phyloP scores from a whole-genome alignment of 2,888 invertebrate species.

The Iphiclides podalirius region DNA sequence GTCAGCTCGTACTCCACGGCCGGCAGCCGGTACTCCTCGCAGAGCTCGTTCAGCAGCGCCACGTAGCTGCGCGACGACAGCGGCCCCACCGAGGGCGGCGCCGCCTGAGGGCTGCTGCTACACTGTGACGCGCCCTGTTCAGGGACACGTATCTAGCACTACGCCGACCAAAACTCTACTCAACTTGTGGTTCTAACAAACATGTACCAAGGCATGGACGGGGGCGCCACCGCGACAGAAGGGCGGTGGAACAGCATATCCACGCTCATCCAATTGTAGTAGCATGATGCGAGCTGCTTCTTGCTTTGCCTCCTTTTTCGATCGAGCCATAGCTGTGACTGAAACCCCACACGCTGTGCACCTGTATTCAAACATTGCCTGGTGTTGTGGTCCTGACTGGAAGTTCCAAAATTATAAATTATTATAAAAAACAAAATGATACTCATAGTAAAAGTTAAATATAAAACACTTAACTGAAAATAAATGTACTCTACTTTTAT shows the following conservation, averaged over 20 bases:
- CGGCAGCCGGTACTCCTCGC: conserved; percentile 71
- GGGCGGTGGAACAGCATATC: conserved; percentile 50
- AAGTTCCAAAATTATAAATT: too few species aligned
- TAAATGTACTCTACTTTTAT: too few species aligned
- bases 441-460: neutral
- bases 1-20: conserved; percentile 75
- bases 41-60: conserved; percentile 66
- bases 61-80: conserved; percentile 48
- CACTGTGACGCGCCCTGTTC: neutral
- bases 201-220: conserved; percentile 1
- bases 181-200: too few species aligned
- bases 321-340: conserved; percentile 69
- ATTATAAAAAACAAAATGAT: neutral
- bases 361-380: conserved; percentile 65
- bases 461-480: neutral
- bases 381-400: conserved; percentile 64
- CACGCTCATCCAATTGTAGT: conserved; percentile 49
- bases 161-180: too few species aligned
- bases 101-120: conserved; percentile 17
- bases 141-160: too few species aligned
- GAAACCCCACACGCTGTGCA: conserved; percentile 55
- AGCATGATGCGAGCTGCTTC: conserved; percentile 76
- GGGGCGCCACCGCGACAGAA: conserved; percentile 29
- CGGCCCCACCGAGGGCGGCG: conserved; percentile 25
- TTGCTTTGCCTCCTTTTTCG: conserved; percentile 80